Conservation (phyloP, 2,888 invertebrate genomes). For the Seira musarum region DNA sequence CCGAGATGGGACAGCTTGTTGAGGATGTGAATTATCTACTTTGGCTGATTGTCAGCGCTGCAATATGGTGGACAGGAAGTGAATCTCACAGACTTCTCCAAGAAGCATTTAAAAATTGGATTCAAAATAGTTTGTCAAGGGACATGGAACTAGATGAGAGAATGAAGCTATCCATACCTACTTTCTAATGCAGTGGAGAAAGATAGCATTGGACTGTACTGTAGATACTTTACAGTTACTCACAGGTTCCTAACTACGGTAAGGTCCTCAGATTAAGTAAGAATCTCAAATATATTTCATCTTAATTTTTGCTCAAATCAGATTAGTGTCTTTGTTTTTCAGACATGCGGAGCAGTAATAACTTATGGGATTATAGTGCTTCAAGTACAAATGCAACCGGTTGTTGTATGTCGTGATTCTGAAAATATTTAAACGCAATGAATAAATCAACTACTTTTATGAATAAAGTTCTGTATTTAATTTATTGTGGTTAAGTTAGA, state of each 20-base stretch:
- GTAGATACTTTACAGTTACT: conserved; percentile 42
- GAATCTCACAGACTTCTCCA: conserved; percentile 44
- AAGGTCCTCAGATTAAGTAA: too few relatives aligned
- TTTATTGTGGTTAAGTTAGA: too few relatives aligned
- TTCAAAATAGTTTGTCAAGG: conserved; percentile 16
- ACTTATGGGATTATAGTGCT: conserved; percentile 49
- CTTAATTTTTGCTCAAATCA: too few relatives aligned
- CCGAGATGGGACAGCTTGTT: conserved; percentile 33
- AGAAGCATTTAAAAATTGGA: conserved; percentile 34
- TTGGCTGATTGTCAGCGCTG: conserved; percentile 44
- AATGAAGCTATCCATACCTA: conserved; percentile 33
- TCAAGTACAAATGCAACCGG: conserved; percentile 37
- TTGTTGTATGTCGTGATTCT: conserved; percentile 27
- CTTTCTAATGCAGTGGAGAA: conserved; percentile 38
- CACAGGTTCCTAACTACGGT: conserved; percentile 48
- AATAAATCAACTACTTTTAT: too few relatives aligned
- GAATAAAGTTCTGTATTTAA: too few relatives aligned
- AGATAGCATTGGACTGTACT: conserved; percentile 36
- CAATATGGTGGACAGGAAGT: conserved; percentile 50
- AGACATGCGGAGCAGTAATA: conserved; percentile 48
- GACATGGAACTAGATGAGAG: conserved; percentile 36
- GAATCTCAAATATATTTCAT: too few relatives aligned
- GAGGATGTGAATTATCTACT: conserved; percentile 44
- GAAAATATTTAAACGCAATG: too few relatives aligned
- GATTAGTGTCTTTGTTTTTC: too few relatives aligned